phyloP scores from a whole-genome alignment of 2,113 vertebrate species.

The Istiophorus platypterus region DNA sequence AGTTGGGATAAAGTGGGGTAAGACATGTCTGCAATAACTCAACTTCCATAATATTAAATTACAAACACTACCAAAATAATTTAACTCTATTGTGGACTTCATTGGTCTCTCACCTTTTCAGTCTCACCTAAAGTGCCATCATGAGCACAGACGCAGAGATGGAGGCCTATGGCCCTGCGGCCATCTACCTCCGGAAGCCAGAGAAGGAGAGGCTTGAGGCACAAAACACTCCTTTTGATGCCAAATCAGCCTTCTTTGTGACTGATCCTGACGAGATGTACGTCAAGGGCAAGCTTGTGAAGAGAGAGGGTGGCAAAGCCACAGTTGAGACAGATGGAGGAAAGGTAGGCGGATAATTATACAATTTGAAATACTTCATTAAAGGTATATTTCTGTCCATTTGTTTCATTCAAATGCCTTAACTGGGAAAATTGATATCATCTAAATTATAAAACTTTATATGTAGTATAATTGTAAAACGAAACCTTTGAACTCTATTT shows the following conservation, averaged over 20 bases:
- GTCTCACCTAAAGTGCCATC: conserved; percentile 31
- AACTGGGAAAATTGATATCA: no score
- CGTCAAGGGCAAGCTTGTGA: conserved; percentile 50
- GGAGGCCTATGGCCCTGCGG: conserved; percentile 38
- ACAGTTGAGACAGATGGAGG: conserved; percentile 47
- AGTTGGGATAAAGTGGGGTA: conserved; percentile 51
- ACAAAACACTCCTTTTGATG: conserved; percentile 57
- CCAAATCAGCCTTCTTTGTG: conserved; percentile 54
- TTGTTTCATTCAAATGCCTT: neutral
- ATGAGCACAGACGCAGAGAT: conserved; percentile 55
- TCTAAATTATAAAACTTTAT: neutral
- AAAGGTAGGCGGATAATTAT: conserved; percentile 39
- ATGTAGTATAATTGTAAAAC: neutral
- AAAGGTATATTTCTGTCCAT: neutral
- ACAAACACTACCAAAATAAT: neutral
- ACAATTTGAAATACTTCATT: no score
- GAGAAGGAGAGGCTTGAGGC: conserved; percentile 53
- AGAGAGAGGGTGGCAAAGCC: conserved; percentile 60
- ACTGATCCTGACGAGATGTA: conserved; percentile 30
- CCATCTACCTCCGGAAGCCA: conserved; percentile 52
- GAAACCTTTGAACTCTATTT: neutral
- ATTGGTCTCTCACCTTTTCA: neutral
- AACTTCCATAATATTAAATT: neutral
- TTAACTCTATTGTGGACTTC: neutral
- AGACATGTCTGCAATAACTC: neutral